Evolutionary conservation across 30 jellyfish, hydroid and myxozoan species (phyloP).

Genomic region (Mastigias papua): DNA sequence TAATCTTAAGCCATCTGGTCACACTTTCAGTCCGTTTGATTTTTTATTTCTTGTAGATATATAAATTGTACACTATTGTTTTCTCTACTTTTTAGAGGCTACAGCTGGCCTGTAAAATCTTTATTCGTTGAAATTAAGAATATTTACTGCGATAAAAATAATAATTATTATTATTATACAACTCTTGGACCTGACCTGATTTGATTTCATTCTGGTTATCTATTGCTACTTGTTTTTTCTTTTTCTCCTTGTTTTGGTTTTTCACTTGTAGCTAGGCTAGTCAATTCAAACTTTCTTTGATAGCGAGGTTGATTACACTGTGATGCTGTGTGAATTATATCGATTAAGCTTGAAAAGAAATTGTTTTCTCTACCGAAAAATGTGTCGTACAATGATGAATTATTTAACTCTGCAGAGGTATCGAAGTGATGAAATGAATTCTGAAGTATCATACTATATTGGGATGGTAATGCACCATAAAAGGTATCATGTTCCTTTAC

Average conservation of each 20-base stretch:
- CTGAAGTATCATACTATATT: conserved; percentile 60
- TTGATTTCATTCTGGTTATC: neutral
- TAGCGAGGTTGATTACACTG: neutral
- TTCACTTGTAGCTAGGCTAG: neutral
- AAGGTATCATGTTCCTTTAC: conserved; percentile 43
- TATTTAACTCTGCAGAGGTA: conserved; percentile 44
- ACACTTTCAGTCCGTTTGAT: no score
- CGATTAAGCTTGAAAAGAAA: neutral
- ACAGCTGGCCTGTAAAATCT: no score
- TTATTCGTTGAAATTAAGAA: no score
- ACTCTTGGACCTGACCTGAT: no score
- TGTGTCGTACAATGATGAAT: neutral
- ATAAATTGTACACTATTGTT: no score
- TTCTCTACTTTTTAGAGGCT: no score
- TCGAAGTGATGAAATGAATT: conserved; percentile 58
- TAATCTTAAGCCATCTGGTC: no score
- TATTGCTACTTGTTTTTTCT: neutral
- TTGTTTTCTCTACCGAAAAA: neutral
- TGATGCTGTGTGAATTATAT: neutral
- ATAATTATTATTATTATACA: no score
- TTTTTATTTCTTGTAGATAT: no score
- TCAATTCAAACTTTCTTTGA: neutral
- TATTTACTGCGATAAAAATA: no score
- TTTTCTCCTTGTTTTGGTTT: neutral
- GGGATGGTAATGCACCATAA: conserved; percentile 91